Base-by-base conservation (phyloP, 2,113 vertebrate genomes). In the Pyxicephalus adspersus region DNA sequence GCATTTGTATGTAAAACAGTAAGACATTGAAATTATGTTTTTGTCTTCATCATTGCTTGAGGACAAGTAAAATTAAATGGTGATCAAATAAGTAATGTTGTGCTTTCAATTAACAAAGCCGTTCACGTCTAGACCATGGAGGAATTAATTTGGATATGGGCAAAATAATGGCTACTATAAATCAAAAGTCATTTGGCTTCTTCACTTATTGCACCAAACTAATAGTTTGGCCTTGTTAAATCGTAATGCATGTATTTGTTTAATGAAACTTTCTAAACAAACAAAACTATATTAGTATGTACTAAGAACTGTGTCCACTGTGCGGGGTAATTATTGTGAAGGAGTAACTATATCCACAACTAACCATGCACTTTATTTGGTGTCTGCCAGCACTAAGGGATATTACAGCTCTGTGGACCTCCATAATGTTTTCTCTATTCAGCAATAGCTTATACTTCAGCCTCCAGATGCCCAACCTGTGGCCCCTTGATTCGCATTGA, bases 31-130 rank as follows among this genome's bases (percentile, higher is more conserved):
- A 78, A 64, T 78, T 28, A 25, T 67, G 52, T 58, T 38, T 58
- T 57, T 54, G 64, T 58, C 28, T 78, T 78, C 52, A 34, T 38
- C 20, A 58, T 66, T 78, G 76, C 51, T 78, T 67, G 17, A 67
- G 52, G 51, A 78, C 64, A 78, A 63, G 52, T 4, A 67, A 67
- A 78, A 78, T 78, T 19, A 25, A 78, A 54, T 15, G 22, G 34
- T 54, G 25, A 77, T 64, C 31, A 65, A 77, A 65, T 54, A 77
- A 54, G 61, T n/a, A 64, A 64, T 52, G 76, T 66, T 66, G 64
- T 67, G 51, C 76, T 58, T 57, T 78, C 76, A 55, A 78, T 67
- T 67, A 78, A 67, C 1, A 45, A 19, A 78, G 58, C n/a, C 18
- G 20, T 78, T 67, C 16, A 5, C 15, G 38, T 66, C 17, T 66